Conservation (phyloP, 2,113 vertebrate species). For the Podarcis raffonei region DNA sequence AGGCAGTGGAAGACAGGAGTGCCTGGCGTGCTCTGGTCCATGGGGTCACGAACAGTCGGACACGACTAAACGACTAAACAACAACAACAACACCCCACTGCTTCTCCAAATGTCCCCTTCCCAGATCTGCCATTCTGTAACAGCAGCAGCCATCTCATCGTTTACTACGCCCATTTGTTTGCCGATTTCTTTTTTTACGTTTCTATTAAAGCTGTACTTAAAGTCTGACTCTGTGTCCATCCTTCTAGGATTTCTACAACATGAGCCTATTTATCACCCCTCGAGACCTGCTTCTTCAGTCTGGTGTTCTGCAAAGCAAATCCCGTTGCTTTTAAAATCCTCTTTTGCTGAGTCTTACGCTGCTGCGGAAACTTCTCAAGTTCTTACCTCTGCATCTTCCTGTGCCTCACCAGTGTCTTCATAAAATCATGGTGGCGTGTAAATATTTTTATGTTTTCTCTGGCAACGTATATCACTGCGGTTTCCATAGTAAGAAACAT, state of each 20-base stretch:
- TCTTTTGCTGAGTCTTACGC: constrained; percentile 19
- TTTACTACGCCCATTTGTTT: neutral
- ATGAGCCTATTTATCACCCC: constrained; percentile 58
- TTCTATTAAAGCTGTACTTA: constrained; percentile 55
- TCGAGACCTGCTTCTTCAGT: constrained; percentile 69
- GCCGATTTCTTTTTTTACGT: constrained; percentile 43
- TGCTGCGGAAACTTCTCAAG: neutral
- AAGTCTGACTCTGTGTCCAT: constrained; percentile 58
- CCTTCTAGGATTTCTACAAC: constrained; percentile 68
- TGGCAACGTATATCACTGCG: constrained; percentile 50
- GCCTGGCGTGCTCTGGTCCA: too few species aligned
- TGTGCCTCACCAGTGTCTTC: constrained; percentile 5
- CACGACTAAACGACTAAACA: too few species aligned
- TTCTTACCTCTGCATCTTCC: neutral
- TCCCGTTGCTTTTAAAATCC: constrained; percentile 64
- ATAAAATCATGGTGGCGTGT: neutral
- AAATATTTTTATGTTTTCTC: constrained; percentile 42
- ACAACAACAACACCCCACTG: too few species aligned
- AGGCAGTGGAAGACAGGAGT: too few species aligned
- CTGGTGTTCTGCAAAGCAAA: constrained; percentile 43
- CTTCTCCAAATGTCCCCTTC: neutral
- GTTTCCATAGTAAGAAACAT: constrained; percentile 61
- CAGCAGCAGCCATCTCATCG: neutral
- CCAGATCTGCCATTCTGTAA: neutral
- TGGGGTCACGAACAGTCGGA: too few species aligned